Percentiles rank a stretch among this genome's conserved stretches.
Conservation (phyloP, 2,113 vertebrate genomes). For the Carassius gibelio region DNA sequence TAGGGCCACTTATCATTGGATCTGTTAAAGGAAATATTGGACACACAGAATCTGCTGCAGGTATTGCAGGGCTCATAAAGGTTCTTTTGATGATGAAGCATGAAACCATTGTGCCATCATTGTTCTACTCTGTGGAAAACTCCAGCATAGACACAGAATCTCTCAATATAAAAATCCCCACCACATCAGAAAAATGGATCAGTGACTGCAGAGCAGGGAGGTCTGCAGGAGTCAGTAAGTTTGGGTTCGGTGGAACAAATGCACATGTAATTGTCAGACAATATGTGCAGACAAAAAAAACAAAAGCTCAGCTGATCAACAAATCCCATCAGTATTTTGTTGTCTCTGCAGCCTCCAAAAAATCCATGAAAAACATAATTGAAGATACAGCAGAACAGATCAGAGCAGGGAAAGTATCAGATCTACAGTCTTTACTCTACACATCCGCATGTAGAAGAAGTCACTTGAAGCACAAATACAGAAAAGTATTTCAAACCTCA, state of each 20-base stretch:
- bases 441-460: slow-evolving; percentile 85
- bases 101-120: slow-evolving; percentile 80
- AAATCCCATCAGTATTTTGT: slow-evolving; percentile 74
- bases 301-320: slow-evolving; percentile 16
- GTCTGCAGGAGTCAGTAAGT: slow-evolving; percentile 84
- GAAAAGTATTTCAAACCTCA: slow-evolving; percentile 75
- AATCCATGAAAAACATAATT: slow-evolving; percentile 74
- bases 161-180: slow-evolving; percentile 76
- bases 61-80: slow-evolving; percentile 85
- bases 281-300: slow-evolving; percentile 47
- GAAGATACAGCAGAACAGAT: slow-evolving; percentile 73
- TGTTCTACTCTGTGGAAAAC: slow-evolving; percentile 77
- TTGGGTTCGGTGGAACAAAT: slow-evolving; percentile 88
- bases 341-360: slow-evolving; percentile 78
- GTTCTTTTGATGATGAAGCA: slow-evolving; percentile 88
- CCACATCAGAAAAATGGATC: slow-evolving; percentile 76
- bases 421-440: slow-evolving; percentile 77
- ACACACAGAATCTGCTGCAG: slow-evolving; percentile 84
- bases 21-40: slow-evolving; percentile 90
- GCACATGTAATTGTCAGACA: slow-evolving; percentile 81
- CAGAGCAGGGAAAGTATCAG: slow-evolving; percentile 51
- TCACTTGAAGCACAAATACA: slow-evolving; percentile 76
- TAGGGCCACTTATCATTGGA: slow-evolving; percentile 74
- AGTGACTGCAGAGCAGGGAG: slow-evolving; percentile 56
- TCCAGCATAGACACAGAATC: slow-evolving; percentile 76